A percentile compares a stretch with the other conserved stretches of the same genome.
Evolutionary conservation across 2,113 vertebrate genomes (phyloP).

Genomic region (Mustela lutreola): DNA sequence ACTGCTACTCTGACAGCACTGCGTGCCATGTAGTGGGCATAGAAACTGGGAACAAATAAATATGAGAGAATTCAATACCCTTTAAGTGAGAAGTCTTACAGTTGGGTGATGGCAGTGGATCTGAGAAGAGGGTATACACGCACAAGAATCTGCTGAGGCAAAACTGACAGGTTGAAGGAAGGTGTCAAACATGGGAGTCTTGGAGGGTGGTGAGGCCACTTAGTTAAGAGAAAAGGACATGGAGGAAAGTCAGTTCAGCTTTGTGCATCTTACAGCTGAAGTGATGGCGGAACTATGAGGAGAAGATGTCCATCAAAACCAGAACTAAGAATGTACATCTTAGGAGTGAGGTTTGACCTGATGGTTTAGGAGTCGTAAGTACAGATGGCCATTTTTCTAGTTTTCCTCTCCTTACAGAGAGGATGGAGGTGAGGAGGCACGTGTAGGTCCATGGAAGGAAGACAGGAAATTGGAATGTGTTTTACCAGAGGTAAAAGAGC

Average conservation of each 20-base stretch:
- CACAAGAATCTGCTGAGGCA: background rate
- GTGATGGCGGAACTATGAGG: fast-evolving
- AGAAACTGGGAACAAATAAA: background rate
- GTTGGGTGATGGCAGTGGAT: background rate
- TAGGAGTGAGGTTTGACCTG: background rate
- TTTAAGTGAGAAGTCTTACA: background rate
- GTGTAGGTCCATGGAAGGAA: background rate
- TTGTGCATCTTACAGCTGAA: no score
- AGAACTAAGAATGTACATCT: no score
- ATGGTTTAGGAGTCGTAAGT: background rate
- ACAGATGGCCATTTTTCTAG: background rate
- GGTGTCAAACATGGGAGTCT: background rate
- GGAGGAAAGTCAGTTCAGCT: background rate
- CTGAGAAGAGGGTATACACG: background rate
- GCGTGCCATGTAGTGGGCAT: background rate
- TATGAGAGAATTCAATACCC: background rate
- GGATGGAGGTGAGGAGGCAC: background rate
- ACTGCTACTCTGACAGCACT: background rate
- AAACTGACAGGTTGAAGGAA: background rate
- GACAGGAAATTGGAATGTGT: background rate
- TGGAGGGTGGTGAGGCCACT: background rate
- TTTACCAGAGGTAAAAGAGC: background rate
- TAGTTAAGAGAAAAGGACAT: background rate
- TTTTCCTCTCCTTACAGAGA: background rate
- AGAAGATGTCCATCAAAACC: background rate